Conservation (phyloP, 2,888 invertebrate species). For the Pecten maximus region DNA sequence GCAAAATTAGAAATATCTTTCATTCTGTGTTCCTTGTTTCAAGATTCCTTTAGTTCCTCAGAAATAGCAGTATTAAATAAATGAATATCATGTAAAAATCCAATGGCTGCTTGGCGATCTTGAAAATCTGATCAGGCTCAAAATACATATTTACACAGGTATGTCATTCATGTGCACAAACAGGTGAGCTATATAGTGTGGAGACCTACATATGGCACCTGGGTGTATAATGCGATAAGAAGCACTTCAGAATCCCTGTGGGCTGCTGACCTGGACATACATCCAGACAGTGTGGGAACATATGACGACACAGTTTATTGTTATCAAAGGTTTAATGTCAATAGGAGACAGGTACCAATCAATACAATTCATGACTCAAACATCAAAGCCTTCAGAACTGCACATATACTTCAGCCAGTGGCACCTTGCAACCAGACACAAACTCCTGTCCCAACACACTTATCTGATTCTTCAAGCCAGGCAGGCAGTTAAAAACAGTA, state of each 20-base stretch:
- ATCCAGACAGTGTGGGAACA: not conserved
- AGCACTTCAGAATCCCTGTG: not conserved
- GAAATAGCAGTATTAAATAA: no score
- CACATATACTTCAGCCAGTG: not conserved
- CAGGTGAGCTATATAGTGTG: no score
- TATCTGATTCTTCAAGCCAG: not conserved
- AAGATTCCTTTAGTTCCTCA: no score
- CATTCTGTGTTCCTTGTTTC: no score
- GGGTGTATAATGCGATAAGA: not conserved
- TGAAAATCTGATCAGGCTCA: no score
- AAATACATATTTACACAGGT: no score
- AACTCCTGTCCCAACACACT: not conserved
- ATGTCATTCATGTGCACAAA: no score
- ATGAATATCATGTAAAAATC: no score
- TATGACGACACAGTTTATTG: not conserved
- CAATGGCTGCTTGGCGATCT: no score
- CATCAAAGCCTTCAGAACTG: not conserved
- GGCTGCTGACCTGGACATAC: not conserved
- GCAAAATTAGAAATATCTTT: no score
- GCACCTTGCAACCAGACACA: not conserved
- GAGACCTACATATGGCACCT: no score
- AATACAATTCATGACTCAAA: not conserved
- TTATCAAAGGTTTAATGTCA: not conserved
- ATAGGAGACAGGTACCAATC: slow-evolving; percentile 15
- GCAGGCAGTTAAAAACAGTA: not conserved